Evolutionary conservation across 2,888 invertebrate genomes (phyloP), one percentile per base, ranked within the genome.

Genomic region (Arctia plantaginis): DNA sequence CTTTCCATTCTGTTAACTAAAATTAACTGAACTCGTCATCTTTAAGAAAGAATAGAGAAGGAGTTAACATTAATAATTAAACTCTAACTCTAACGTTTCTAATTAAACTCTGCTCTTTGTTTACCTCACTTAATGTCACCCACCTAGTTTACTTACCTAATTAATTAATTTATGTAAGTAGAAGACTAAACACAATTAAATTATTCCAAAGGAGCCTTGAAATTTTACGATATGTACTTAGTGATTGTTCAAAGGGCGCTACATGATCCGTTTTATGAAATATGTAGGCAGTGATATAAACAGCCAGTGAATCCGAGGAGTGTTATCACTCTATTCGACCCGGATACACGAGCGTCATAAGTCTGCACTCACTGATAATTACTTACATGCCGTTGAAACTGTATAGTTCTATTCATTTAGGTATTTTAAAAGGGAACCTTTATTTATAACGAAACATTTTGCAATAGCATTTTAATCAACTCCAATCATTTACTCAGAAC

Each of bases 181-280:
- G 27, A 30, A 33, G 33, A 65, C 65, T 76, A 84, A 85, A 78
- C 59, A 75, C 69, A 69, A 59, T 41, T 62, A 66, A 7, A 66
- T 23, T 39, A 74, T 85, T 82, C 77, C 79, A 83, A 84, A 86
- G 59, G 69, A 85, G 72, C 86, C 83, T 88, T 85, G 84, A 67
- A 65, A 51, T 75, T 85, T 88, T 85, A 82, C 80, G 75, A 83
- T 83, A 83, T 51, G 44, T 73, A n/a, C n/a, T n/a, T n/a, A 76
- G 75, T 74, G 72, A 78, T 75, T 75, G 84, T 85, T 69, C 81
- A 87, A 85, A 87, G 88, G 84, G 87, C 87, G 81, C 64, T 77
- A 82, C 83, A 77, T 86, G 86, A 86, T 84, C 83, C 80, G 65
- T 68, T 82, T 82, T 72, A 73, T 71, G 79, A 72, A 68, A 62